Percentiles rank a stretch among this genome's conserved stretches.
Evolutionary conservation across 2,113 vertebrate genomes (phyloP).

Genomic region (Calidris pugnax): DNA sequence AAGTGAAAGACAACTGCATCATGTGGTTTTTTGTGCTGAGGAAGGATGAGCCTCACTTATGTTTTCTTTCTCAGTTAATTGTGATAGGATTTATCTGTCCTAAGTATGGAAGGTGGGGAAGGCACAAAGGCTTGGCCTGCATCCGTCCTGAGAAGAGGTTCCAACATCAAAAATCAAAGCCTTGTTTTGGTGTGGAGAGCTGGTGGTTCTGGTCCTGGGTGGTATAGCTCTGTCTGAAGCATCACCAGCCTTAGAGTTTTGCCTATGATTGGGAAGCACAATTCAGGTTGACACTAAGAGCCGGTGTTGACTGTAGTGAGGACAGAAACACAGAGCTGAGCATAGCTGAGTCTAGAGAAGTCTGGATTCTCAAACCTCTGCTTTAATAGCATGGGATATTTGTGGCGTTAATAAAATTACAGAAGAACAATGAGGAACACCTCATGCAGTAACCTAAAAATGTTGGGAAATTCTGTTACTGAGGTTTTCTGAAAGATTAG

Average conservation of each 20-base stretch:
- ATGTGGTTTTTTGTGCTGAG: neutral
- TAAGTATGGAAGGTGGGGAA: neutral
- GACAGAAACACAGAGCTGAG: neutral
- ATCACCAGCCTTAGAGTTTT: neutral
- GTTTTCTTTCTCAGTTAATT: neutral
- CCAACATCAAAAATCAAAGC: neutral
- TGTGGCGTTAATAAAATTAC: neutral
- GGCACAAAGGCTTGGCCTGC: neutral
- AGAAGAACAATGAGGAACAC: neutral
- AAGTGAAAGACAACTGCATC: neutral
- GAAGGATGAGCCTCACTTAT: neutral
- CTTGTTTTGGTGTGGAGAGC: neutral
- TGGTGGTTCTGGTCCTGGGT: neutral
- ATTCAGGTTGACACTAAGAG: neutral
- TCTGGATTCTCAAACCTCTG: neutral
- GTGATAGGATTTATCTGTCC: neutral
- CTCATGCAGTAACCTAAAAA: neutral
- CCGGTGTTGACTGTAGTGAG: neutral
- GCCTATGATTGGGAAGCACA: neutral
- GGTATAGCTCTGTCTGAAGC: neutral
- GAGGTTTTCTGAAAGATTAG: neutral
- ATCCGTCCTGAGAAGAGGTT: neutral
- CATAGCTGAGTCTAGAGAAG: neutral
- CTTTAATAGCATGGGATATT: neutral
- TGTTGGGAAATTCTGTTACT: neutral